Base-by-base conservation (phyloP, 2,888 invertebrate genomes). In the Priocnemis perturbator region DNA sequence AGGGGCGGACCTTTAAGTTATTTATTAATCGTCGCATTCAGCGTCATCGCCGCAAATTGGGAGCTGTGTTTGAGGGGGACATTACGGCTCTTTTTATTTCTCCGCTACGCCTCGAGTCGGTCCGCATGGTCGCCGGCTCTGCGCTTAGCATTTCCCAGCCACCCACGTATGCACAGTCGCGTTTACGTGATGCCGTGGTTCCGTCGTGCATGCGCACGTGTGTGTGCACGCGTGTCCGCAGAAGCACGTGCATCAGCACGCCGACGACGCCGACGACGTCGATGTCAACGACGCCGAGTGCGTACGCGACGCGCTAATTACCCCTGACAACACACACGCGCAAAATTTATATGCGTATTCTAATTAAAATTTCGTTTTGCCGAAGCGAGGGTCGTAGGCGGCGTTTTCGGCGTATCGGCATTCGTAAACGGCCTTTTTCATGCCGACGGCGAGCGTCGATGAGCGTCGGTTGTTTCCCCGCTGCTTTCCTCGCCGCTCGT, bases 341-440 rank as follows among this genome's bases (percentile, higher is more conserved):
- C 64, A 1, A 52, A 69, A 67, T 78, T 76, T 71, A 67, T 65
- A 66, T 58, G 23, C 70, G 73, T 69, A 67, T 77, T 72, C 70
- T 73, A 79, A 81, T 76, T 72, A 75, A 79, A 81, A 81, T 79
- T 74, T 76, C 74, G 72, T 72, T 74, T 58, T 62, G 58, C 61
- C 76, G 69, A 73, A 59, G 64, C 71, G 62, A 73, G 65, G 14
- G 71, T 37, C 37, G 26, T 26, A 7, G n/a, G n/a, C n/a, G n/a
- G n/a, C n/a, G n/a, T n/a, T n/a, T n/a, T n/a, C 26, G 3, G 26
- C 5, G 26, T 26, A 26, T 26, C 17, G 15, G 15, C 17, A 48
- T n/a, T 7, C 48, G 26, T 26, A 26, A 26, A 37, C 37, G 37
- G 37, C 37, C 7, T 37, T 37, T 37, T 37, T 37, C 37, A 9